Percentiles rank a stretch among this genome's conserved stretches.
Conservation (phyloP, 2,113 vertebrate genomes). For the Lipophrys pholis region DNA sequence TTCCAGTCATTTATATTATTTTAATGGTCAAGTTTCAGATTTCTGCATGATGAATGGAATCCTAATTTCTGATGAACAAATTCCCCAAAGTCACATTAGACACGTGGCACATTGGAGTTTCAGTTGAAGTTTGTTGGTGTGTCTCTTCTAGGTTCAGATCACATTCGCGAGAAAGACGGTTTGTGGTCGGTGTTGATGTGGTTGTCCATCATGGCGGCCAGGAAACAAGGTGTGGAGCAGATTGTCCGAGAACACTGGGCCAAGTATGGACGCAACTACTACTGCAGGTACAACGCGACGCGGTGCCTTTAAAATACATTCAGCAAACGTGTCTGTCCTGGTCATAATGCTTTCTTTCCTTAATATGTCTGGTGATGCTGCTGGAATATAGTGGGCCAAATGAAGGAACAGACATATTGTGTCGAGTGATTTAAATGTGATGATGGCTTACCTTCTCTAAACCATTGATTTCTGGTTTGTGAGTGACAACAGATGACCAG, state of each 20-base stretch:
- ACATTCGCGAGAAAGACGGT: slow-evolving; percentile 97
- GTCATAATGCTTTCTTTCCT: too few species aligned
- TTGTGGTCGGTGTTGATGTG: slow-evolving; percentile 96
- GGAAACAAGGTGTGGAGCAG: slow-evolving; percentile 93
- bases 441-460: too few species aligned
- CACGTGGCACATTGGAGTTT: neutral
- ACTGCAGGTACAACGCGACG: slow-evolving; percentile 89
- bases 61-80: too few species aligned
- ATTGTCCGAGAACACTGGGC: slow-evolving; percentile 96
- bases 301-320: neutral
- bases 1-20: too few species aligned
- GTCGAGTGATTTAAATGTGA: too few species aligned
- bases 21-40: neutral
- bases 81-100: neutral
- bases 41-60: neutral
- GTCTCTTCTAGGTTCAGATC: slow-evolving; percentile 89
- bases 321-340: too few species aligned
- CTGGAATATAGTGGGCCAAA: too few species aligned
- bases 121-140: too few species aligned
- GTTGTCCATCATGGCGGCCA: slow-evolving; percentile 93
- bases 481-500: too few species aligned
- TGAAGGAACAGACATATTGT: too few species aligned
- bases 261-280: slow-evolving; percentile 95
- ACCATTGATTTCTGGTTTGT: too few species aligned
- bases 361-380: too few species aligned